Percentiles rank a stretch among this genome's conserved stretches.
These are phyloP conservation scores for Gadopsis bispinosus DNA, from an alignment of 2,797 vertebrate genomes.

Conservation along the genomic window DNA sequence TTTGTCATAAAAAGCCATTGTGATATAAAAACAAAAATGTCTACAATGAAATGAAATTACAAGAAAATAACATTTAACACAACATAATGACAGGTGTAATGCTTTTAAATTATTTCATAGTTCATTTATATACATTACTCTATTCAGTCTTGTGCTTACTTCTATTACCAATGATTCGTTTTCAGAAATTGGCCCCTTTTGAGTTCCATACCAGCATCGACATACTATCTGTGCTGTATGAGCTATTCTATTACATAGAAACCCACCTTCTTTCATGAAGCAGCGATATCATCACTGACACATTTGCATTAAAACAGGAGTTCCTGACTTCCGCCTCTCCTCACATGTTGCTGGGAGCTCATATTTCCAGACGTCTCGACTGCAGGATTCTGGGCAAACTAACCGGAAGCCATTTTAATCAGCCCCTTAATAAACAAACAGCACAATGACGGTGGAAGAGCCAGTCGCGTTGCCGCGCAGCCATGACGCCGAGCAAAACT, in stretches of 20 bases:
- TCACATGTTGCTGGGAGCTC: constrained; percentile 33
- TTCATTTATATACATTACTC: too few species aligned
- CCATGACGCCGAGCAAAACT: constrained; percentile 38
- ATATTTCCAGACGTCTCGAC: constrained; percentile 18
- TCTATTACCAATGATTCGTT: not conserved
- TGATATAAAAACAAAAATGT: not conserved
- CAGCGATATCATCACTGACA: constrained; percentile 1
- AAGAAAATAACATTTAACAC: too few species aligned
- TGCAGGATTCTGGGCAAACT: constrained; percentile 12
- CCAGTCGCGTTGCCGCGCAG: constrained; percentile 10
- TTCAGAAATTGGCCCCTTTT: too few species aligned
- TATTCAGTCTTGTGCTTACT: not conserved
- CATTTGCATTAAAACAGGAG: constrained; percentile 13
- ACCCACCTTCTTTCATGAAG: not conserved
- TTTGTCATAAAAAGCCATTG: not conserved
- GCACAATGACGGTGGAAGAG: constrained; percentile 33
- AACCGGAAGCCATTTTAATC: constrained; percentile 59
- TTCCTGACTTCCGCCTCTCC: constrained; percentile 13
- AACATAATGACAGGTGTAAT: too few species aligned
- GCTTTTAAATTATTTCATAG: too few species aligned
- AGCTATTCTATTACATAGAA: not conserved
- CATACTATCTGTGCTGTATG: not conserved
- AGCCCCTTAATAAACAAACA: constrained; percentile 66
- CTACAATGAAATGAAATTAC: too few species aligned
- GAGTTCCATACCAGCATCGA: not conserved